phyloP scores from a whole-genome alignment of 2,888 invertebrate genomes.

The Chymomyza amoena region DNA sequence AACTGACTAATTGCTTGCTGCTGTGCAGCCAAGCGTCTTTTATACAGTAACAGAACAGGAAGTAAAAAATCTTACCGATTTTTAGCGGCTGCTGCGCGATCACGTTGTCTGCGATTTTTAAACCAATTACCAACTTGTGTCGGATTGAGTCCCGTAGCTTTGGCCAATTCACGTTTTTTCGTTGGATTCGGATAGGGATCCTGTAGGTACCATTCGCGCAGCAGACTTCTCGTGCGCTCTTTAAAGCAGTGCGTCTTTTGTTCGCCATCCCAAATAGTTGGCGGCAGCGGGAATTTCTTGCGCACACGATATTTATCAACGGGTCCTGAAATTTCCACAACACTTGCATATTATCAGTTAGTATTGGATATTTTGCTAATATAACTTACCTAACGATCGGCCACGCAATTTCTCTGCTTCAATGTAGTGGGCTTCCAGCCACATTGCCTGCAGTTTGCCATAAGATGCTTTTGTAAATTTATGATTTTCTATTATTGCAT shows the following conservation, averaged over 20 bases:
- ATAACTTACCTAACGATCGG: constrained; percentile 84
- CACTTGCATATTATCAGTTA: not conserved
- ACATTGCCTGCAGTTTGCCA: constrained; percentile 93
- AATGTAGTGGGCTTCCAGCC: constrained; percentile 96
- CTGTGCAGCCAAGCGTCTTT: not conserved
- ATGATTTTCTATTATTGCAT: constrained; percentile 92
- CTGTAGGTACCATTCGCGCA: constrained; percentile 98
- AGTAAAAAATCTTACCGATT: constrained; percentile 88
- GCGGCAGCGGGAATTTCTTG: constrained; percentile 94
- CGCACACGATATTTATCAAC: constrained; percentile 96
- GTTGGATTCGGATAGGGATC: constrained; percentile 98
- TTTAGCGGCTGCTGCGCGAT: constrained; percentile 95
- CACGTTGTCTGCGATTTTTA: constrained; percentile 92
- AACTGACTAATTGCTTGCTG: constrained; percentile 28
- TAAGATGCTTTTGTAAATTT: constrained; percentile 94
- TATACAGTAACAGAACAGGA: constrained; percentile 17
- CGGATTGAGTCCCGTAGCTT: constrained; percentile 93
- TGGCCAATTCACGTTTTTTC: constrained; percentile 94
- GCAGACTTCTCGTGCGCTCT: constrained; percentile 94
- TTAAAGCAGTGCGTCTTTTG: constrained; percentile 98
- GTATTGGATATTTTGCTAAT: not conserved
- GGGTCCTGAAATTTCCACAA: constrained; percentile 80
- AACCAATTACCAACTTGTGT: constrained; percentile 97
- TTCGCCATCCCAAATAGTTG: constrained; percentile 97
- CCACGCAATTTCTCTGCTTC: constrained; percentile 95